Evolutionary conservation across 1,140 invertebrate genomes (phyloP), one percentile per base, ranked within the genome.

Genomic region (Lepidotrigona ventralis): DNA sequence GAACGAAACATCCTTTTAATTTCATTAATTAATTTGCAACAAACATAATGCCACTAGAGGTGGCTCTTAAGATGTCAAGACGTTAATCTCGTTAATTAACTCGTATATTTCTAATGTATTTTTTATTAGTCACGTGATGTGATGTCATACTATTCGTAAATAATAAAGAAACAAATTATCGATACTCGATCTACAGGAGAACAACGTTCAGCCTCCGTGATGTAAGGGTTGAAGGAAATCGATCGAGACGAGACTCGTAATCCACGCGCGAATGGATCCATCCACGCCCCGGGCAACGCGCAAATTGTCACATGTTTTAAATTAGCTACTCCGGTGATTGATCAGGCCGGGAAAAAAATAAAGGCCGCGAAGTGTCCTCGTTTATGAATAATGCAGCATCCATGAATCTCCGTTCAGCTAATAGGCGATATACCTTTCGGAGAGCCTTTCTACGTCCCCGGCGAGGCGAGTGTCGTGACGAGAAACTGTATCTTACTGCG

Each of bases 401-500:
- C 39, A 53, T 29, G 64, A 83, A 86, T 77, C 85, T 70, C 39
- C 78, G 81, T 64, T 71, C 74, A 73, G 77, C 76, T 86, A 86
- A 87, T 83, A 86, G 79, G 79, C 83, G 86, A 87, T 86, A 76
- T n/a, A n/a, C n/a, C n/a, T n/a, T n/a, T 54, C 73, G 60, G 66
- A 77, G 66, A 83, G 86, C 78, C 86, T 88, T 88, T 88, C 85
- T 81, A 85, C 79, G 84, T 77, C 12, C 12, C 4, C 66, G 58
- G 29, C 19, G 68, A 54, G 73, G 56, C 76, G 64, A 53, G 33
- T 73, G 63, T 88, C 86, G 83, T 88, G 86, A 88, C 87, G 86
- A 88, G 83, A 84, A 88, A 88, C 80, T 76, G 77, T 88, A 88
- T 89, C 87, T 88, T 86, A 77, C 80, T 68, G 75, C 74, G 86